Percentiles rank a stretch among this genome's conserved stretches.
Evolutionary conservation across 2,797 vertebrate species (phyloP).

Genomic region (Monodelphis domestica): DNA sequence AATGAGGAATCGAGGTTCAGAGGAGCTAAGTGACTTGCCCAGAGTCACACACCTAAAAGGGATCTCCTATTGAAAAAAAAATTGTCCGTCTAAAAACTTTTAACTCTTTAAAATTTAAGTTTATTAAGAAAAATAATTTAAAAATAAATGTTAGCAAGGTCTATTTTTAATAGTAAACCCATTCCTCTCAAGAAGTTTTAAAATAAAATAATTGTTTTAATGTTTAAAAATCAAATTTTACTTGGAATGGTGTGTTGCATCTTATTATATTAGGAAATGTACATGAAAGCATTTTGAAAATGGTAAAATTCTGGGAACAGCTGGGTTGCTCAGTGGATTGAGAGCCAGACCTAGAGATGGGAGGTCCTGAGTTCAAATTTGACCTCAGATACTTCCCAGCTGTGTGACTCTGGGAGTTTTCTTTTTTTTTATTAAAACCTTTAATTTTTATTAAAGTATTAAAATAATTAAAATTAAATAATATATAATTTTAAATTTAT

Average conservation of each 20-base stretch:
- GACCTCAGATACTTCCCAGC: too few species aligned
- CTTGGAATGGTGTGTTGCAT: background rate
- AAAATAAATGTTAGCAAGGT: background rate
- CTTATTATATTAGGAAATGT: background rate
- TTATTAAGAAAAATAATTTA: background rate
- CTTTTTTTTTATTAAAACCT: too few species aligned
- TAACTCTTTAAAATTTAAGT: background rate
- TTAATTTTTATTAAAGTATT: too few species aligned
- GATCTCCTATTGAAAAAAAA: background rate
- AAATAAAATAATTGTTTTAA: background rate
- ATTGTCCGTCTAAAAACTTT: background rate
- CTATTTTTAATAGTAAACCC: background rate
- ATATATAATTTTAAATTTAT: too few species aligned
- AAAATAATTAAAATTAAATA: too few species aligned
- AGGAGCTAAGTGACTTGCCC: background rate
- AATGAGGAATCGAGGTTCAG: background rate
- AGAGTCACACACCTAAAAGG: too few species aligned
- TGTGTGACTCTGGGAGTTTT: too few species aligned
- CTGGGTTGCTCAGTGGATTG: too few species aligned
- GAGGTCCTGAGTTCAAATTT: too few species aligned
- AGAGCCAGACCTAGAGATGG: too few species aligned
- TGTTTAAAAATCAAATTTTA: background rate
- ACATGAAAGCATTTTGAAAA: background rate
- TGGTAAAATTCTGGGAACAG: too few species aligned
- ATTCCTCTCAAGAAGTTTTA: background rate